A percentile compares a stretch with the other conserved stretches of the same genome.
Conservation (phyloP, 2,113 vertebrate species). For the Sisor rabdophorus region DNA sequence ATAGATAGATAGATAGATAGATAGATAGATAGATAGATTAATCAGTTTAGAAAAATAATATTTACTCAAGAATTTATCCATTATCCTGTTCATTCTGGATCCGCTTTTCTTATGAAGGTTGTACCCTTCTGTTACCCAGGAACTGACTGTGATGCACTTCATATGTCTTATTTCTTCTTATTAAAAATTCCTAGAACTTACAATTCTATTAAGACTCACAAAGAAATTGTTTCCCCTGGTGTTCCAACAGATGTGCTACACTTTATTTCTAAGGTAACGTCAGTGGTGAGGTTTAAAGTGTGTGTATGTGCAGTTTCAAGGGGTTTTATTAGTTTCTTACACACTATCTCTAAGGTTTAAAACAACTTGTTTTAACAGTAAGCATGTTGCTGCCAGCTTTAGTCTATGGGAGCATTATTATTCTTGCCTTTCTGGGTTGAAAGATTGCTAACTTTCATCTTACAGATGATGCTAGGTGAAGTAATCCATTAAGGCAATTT, state of each 20-base stretch:
- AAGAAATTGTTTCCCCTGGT: not conserved
- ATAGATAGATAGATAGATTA: too few species aligned
- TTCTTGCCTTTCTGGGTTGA: not conserved
- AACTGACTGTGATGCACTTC: constrained; percentile 40
- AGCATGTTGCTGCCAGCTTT: not conserved
- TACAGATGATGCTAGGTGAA: not conserved
- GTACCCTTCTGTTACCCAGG: constrained; percentile 57
- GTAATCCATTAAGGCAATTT: not conserved
- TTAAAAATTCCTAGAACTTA: too few species aligned
- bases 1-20: too few species aligned
- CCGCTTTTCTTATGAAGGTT: not conserved
- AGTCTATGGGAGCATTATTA: not conserved
- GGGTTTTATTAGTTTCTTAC: not conserved
- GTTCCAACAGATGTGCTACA: not conserved
- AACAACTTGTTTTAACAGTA: not conserved
- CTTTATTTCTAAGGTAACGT: not conserved
- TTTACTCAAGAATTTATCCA: not conserved
- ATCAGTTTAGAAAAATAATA: too few species aligned
- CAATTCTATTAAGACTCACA: constrained; percentile 42
- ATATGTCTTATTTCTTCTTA: too few species aligned
- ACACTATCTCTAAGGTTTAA: not conserved
- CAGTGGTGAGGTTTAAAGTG: constrained; percentile 13
- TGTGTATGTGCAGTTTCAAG: not conserved
- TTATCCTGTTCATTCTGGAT: not conserved
- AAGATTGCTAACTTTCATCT: not conserved